Evolutionary conservation across 2,113 vertebrate genomes (phyloP).

Genomic region (Glaucidium brasilianum): DNA sequence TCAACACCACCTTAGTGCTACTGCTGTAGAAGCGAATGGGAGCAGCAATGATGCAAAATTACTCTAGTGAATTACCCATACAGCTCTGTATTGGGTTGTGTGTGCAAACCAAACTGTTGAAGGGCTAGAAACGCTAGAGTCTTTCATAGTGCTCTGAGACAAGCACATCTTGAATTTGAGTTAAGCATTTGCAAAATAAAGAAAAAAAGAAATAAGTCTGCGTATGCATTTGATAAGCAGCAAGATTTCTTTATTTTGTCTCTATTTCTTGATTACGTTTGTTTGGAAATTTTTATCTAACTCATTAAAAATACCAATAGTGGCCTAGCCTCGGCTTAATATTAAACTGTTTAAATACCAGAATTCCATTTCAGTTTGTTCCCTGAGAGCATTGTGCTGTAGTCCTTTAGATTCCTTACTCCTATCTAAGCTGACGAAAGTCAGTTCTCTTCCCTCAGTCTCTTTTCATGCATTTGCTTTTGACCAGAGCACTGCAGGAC

Average conservation of each 20-base stretch:
- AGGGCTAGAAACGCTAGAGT: background rate
- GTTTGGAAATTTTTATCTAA: background rate
- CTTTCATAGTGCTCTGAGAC: background rate
- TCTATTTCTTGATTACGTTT: background rate
- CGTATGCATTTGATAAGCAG: background rate
- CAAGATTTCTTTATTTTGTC: background rate
- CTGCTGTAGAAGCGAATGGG: background rate
- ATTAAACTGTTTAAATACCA: background rate
- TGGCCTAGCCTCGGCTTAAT: background rate
- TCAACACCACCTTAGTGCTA: background rate
- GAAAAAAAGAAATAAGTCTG: rapidly evolving
- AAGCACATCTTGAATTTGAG: background rate
- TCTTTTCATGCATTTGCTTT: background rate
- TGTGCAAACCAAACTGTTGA: background rate
- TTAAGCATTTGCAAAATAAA: background rate
- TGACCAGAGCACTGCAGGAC: background rate
- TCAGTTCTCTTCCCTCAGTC: background rate
- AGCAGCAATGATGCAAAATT: background rate
- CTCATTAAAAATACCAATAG: background rate
- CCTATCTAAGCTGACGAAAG: background rate
- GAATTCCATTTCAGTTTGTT: background rate
- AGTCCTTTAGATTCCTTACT: background rate
- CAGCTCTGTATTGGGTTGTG: rapidly evolving
- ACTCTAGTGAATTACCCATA: background rate
- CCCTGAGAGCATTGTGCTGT: background rate